Evolutionary conservation across 2,113 vertebrate species (phyloP), one percentile per base, ranked within the genome.

Genomic region (Paracanthobrama guichenoti): DNA sequence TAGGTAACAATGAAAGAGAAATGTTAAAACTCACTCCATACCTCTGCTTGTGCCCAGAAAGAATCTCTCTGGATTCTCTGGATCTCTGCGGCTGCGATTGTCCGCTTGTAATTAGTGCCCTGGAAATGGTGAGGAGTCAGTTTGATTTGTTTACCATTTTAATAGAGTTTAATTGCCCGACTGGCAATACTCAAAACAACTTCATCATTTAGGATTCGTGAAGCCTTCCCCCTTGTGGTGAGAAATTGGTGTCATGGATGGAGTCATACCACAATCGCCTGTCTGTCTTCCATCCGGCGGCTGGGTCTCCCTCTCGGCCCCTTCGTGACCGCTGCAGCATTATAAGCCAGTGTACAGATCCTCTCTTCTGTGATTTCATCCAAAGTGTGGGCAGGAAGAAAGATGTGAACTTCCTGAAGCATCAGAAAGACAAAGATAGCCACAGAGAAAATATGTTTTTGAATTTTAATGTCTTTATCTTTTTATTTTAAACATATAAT

Each of bases 21-120:
- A 24, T 4, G 8, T 59, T 42, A 39, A 72, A 46, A 31, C 3
- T 46, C 35, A 24, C 42, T 60, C n/a, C 71, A 85, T 72, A 93
- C 93, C 92, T 93, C 93, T 0, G 90, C 91, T 86, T 91, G 91
- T 0, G 90, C 92, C 93, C 93, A 94, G 89, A 94, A 94, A 2
- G 89, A 91, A 9, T 91, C 91, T 39, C 93, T 88, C 84, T 88
- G 84, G 42, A 91, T 92, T 50, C 89, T 87, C 31, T 85, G 91
- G 39, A 93, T 91, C 91, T 94, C 93, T 86, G 92, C 44, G 0
- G 89, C 90, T 0, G 93, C 91, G 72, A 93, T 93, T 12, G 92
- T 93, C 62, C 93, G 91, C 82, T 86, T 89, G 87, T 94, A 93
- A 80, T 93, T 93, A 35, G 93, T 93, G 31, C 93, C 93, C 93